Evolutionary conservation across 2,113 vertebrate genomes (phyloP).

Genomic region (Grallaria varia): DNA sequence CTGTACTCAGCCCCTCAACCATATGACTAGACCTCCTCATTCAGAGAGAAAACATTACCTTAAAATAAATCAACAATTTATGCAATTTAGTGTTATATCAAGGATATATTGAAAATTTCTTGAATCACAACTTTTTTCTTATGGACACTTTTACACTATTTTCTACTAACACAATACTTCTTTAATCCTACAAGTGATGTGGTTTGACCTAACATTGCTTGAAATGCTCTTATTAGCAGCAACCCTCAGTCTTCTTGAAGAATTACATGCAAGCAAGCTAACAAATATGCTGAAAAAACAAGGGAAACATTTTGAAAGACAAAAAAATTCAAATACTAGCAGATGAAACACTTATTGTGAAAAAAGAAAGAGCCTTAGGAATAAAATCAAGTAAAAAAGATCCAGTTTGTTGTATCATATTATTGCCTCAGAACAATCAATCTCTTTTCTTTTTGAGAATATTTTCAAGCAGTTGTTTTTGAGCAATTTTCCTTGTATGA

Average conservation of each 20-base stretch:
- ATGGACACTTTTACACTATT: neutral
- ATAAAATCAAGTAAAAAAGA: neutral
- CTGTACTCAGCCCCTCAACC: neutral
- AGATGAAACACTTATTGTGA: constrained; percentile 20
- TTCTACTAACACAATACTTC: neutral
- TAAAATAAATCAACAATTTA: neutral
- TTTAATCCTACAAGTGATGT: neutral
- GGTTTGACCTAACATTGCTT: neutral
- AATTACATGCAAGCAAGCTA: neutral
- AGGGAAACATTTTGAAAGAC: constrained; percentile 1
- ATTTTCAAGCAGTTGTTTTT: constrained; percentile 55
- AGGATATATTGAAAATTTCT: neutral
- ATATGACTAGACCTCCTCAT: neutral
- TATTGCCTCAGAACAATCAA: constrained; percentile 45
- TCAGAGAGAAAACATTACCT: neutral
- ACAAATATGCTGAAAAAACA: neutral
- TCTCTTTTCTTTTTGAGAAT: constrained; percentile 54
- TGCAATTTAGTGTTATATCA: neutral
- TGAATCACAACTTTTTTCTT: neutral
- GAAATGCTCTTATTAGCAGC: neutral
- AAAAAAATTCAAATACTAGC: constrained; percentile 13
- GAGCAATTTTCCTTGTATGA: constrained; percentile 46
- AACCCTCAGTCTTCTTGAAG: neutral
- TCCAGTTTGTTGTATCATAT: constrained; percentile 12
- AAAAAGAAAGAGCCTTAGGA: neutral